Evolutionary conservation across 2,797 vertebrate species (phyloP).

Genomic region (Labeo calbasu): DNA sequence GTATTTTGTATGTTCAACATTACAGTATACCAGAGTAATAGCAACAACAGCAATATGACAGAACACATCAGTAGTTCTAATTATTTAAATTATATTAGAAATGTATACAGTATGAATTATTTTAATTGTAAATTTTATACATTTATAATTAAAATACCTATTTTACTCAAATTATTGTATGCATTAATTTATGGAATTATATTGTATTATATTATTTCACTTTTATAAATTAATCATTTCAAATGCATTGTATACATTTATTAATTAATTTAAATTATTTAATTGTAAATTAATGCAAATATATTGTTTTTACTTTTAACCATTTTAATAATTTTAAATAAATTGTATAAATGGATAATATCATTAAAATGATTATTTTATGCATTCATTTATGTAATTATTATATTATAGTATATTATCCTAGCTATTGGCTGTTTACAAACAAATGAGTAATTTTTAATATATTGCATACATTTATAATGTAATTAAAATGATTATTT

Average conservation of each 20-base stretch:
- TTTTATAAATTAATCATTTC: background rate
- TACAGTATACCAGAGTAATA: background rate
- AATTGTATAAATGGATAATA: no score
- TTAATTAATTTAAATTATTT: no score
- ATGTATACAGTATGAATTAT: background rate
- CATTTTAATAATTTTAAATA: background rate
- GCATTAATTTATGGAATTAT: background rate
- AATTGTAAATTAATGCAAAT: no score
- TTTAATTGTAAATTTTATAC: background rate
- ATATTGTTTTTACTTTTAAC: background rate
- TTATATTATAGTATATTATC: no score
- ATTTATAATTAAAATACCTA: background rate
- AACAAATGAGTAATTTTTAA: background rate
- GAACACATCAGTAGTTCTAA: background rate
- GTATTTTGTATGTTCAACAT: background rate
- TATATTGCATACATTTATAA: background rate
- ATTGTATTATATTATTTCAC: background rate
- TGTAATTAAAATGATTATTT: no score
- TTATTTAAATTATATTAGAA: background rate
- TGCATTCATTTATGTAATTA: no score
- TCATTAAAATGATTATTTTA: no score
- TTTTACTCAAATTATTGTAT: background rate
- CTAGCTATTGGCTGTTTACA: no score
- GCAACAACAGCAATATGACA: background rate
- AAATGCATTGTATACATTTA: background rate